These are phyloP conservation scores for Ctenochaetus hawaiiensis DNA, from an alignment of 2,797 vertebrate species.

Conservation along the genomic window DNA sequence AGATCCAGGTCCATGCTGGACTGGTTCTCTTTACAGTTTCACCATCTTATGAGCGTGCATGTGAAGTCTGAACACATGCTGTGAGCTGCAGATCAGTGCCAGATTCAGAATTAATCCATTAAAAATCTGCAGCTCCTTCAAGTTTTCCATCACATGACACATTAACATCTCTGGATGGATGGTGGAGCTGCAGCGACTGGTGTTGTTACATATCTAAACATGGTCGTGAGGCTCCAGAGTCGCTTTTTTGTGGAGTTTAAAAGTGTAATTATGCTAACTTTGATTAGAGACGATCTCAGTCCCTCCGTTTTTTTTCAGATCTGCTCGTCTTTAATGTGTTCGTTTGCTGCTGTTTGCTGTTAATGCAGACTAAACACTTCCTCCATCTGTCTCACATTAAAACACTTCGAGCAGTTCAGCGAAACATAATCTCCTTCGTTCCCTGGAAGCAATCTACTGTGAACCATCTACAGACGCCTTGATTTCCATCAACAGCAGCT, in stretches of 20 bases:
- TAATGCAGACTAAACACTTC: slow-evolving; percentile 16
- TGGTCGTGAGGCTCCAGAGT: background rate
- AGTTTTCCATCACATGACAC: too few relatives aligned
- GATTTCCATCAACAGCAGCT: slow-evolving; percentile 18
- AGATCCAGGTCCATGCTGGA: too few relatives aligned
- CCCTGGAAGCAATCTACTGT: slow-evolving; percentile 20
- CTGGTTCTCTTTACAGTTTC: too few relatives aligned
- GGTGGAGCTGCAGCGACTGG: too few relatives aligned
- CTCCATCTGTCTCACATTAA: slow-evolving; percentile 50
- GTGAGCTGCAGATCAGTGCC: too few relatives aligned
- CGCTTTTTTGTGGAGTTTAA: background rate
- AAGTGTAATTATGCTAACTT: slow-evolving; percentile 1
- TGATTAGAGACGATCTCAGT: background rate
- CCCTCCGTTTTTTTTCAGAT: background rate
- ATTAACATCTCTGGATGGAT: too few relatives aligned
- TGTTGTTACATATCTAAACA: background rate
- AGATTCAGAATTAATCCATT: too few relatives aligned
- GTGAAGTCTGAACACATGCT: too few relatives aligned
- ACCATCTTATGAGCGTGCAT: too few relatives aligned
- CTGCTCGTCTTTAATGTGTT: background rate
- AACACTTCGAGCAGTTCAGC: background rate
- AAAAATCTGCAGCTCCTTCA: too few relatives aligned
- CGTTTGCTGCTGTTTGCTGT: background rate
- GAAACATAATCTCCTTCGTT: background rate
- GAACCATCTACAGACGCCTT: slow-evolving; percentile 28